phyloP scores from a whole-genome alignment of 2,888 invertebrate genomes.

The Noctua fimbriata region DNA sequence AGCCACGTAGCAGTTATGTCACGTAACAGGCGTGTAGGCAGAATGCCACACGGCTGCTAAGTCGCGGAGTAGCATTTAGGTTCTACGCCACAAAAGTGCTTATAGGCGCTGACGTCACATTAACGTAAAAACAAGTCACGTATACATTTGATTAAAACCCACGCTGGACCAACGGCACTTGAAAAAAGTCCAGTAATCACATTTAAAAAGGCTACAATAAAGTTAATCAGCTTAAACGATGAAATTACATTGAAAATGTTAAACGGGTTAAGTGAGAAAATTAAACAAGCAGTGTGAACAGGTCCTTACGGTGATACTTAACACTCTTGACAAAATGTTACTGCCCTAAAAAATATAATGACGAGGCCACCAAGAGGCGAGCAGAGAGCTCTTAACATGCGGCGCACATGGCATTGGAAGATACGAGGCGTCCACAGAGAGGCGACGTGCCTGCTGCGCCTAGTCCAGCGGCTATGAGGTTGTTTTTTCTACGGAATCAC shows the following conservation, averaged over 20 bases:
- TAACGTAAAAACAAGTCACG: not conserved
- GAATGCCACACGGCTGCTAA: not conserved
- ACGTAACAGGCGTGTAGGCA: not conserved
- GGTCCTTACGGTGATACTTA: conserved; percentile 34
- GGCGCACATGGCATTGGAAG: conserved; percentile 43
- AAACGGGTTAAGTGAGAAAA: conserved; percentile 32
- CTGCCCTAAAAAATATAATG: conserved; percentile 58
- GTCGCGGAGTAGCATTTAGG: not conserved
- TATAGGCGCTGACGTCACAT: not conserved
- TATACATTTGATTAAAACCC: not conserved
- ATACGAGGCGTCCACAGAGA: conserved; percentile 33
- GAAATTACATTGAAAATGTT: conserved; percentile 22
- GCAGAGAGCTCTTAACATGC: conserved; percentile 33
- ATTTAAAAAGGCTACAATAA: conserved; percentile 9
- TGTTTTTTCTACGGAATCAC: conserved; percentile 10
- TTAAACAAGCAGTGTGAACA: conserved; percentile 40
- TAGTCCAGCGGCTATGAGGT: conserved; percentile 12
- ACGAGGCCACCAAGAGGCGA: conserved; percentile 51
- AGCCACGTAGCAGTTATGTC: not conserved
- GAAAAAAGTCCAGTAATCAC: not conserved
- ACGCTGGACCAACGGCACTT: not conserved
- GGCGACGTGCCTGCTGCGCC: not conserved
- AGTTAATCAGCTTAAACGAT: conserved; percentile 19
- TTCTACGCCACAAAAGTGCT: not conserved
- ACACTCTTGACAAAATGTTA: conserved; percentile 53